Conservation (phyloP, 2,113 vertebrate species). For the Atlantisia rogersi region DNA sequence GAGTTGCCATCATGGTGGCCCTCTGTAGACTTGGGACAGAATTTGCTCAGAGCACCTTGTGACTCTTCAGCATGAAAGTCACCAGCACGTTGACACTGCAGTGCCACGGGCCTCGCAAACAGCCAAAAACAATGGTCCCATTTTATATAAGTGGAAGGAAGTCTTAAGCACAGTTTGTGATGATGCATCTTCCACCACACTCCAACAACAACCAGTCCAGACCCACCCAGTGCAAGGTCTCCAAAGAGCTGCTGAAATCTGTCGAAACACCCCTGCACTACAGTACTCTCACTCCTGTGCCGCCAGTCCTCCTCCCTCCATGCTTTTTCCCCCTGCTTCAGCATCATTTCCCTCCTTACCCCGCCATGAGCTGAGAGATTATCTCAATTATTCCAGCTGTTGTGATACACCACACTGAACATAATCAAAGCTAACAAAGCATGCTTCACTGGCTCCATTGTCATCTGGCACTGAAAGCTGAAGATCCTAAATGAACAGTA, state of each 20-base stretch:
- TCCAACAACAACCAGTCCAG: neutral
- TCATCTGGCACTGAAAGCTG: neutral
- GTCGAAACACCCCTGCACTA: fast-evolving
- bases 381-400: constrained; percentile 14
- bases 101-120: neutral
- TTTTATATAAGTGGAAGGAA: fast-evolving
- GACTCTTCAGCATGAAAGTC: neutral
- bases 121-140: neutral
- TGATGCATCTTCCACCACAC: neutral
- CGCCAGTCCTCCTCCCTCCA: neutral
- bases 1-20: neutral
- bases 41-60: neutral
- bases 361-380: neutral
- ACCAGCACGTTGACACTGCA: neutral
- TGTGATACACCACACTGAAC: neutral
- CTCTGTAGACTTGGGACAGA: neutral
- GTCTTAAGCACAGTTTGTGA: neutral
- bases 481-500: neutral
- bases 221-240: fast-evolving
- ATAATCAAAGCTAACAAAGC: constrained; percentile 17
- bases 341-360: neutral
- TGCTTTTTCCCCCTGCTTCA: neutral
- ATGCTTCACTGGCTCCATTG: neutral
- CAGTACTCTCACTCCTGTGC: neutral
- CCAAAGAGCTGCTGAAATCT: neutral